phyloP scores from a whole-genome alignment of 2,113 vertebrate genomes.

The Leuciscus idus region DNA sequence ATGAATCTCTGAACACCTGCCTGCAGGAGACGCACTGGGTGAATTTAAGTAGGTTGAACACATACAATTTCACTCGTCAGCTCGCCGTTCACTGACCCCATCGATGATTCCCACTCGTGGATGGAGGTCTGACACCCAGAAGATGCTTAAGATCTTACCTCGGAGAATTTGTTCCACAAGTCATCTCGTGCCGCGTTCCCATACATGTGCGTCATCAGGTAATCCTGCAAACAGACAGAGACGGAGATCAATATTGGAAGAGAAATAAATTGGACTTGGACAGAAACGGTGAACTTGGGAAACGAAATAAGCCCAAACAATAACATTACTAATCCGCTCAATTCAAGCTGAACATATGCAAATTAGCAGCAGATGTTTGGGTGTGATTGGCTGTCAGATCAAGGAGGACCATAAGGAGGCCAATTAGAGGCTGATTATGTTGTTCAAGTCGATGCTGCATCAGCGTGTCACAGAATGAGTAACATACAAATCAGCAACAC shows the following conservation, averaged over 20 bases:
- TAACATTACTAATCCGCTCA: constrained; percentile 23
- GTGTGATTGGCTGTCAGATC: constrained; percentile 41
- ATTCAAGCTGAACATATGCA: constrained; percentile 29
- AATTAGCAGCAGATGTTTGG: constrained; percentile 32
- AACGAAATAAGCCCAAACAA: constrained; percentile 21
- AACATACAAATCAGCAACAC: constrained; percentile 8
- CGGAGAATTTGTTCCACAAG: constrained; percentile 86
- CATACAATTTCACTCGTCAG: constrained; percentile 10
- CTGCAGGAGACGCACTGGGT: constrained; percentile 5
- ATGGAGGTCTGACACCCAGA: background rate
- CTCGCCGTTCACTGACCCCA: background rate
- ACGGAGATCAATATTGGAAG: background rate
- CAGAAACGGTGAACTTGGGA: background rate
- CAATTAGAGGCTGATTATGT: constrained; percentile 43
- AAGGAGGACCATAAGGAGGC: constrained; percentile 40
- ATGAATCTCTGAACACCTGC: constrained; percentile 11
- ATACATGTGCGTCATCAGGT: constrained; percentile 88
- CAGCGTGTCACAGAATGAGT: background rate
- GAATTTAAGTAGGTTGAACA: constrained; percentile 37
- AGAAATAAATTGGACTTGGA: constrained; percentile 20
- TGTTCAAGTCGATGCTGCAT: constrained; percentile 18
- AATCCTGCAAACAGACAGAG: constrained; percentile 78
- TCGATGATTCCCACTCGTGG: background rate
- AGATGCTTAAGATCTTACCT: constrained; percentile 74
- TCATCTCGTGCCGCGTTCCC: constrained; percentile 88